These are phyloP conservation scores for Philopedon plagiatum DNA, from an alignment of 2,888 invertebrate species.

Conservation along the genomic window DNA sequence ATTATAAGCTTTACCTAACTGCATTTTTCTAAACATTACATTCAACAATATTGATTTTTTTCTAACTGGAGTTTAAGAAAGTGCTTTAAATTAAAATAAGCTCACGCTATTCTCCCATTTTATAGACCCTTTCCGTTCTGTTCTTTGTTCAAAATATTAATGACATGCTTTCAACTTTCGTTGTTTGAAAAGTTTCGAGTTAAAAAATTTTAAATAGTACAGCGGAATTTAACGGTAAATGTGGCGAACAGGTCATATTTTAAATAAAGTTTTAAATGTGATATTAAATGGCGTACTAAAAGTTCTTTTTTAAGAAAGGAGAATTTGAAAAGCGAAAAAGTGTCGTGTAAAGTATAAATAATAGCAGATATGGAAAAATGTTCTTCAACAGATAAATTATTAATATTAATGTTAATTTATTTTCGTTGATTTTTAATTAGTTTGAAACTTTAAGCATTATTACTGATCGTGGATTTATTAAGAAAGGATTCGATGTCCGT, in stretches of 20 bases:
- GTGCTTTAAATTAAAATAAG: conserved; percentile 41
- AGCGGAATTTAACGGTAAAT: background rate
- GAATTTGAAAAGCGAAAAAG: too few species aligned
- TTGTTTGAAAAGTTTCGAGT: background rate
- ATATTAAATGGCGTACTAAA: background rate
- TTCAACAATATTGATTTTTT: background rate
- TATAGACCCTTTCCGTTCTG: background rate
- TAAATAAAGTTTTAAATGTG: background rate
- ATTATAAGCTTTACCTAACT: background rate
- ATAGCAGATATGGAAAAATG: too few species aligned
- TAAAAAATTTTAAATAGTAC: conserved; percentile 4
- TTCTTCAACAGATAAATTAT: too few species aligned
- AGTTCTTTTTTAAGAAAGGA: too few species aligned
- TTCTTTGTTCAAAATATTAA: conserved; percentile 7
- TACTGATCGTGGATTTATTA: too few species aligned
- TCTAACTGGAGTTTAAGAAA: conserved; percentile 10
- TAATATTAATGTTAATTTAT: too few species aligned
- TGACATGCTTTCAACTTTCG: conserved; percentile 5
- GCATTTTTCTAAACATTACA: background rate
- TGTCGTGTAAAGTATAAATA: too few species aligned
- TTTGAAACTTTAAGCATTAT: too few species aligned
- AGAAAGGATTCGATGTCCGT: too few species aligned
- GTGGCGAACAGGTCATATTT: background rate
- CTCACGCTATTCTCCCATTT: conserved; percentile 25
- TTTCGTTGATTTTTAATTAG: too few species aligned